These are phyloP conservation scores for Saccostrea echinata DNA, from an alignment of 1,140 invertebrate genomes.

Conservation along the genomic window DNA sequence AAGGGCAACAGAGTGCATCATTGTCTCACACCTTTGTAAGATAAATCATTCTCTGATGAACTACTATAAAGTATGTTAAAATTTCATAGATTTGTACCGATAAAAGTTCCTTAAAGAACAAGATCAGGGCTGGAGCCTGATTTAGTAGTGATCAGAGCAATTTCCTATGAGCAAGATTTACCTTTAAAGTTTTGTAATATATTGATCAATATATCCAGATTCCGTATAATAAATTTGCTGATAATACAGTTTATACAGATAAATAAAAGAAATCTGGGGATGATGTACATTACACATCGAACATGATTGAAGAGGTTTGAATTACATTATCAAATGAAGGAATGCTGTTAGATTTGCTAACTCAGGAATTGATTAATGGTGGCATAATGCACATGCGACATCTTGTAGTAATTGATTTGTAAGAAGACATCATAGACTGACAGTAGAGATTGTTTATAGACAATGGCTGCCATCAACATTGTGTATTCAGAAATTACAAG, in stretches of 20 bases:
- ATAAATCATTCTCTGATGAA: background rate
- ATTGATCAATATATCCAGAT: too few species aligned
- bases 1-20: background rate
- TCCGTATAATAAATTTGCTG: background rate
- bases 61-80: too few species aligned
- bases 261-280: background rate
- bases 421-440: background rate
- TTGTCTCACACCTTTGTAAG: slow-evolving; percentile 8
- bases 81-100: too few species aligned
- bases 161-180: too few species aligned
- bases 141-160: too few species aligned
- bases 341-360: slow-evolving; percentile 26
- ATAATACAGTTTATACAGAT: background rate
- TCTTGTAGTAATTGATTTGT: slow-evolving; percentile 29
- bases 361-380: slow-evolving; percentile 16
- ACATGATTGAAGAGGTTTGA: slow-evolving; percentile 9
- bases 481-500: slow-evolving; percentile 23
- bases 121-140: too few species aligned
- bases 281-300: background rate
- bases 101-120: too few species aligned
- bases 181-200: background rate
- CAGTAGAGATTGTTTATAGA: background rate
- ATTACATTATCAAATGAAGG: background rate
- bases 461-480: background rate
- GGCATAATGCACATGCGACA: slow-evolving; percentile 17